phyloP scores from a whole-genome alignment of 2,797 vertebrate genomes.

The Setipinna tenuifilis region DNA sequence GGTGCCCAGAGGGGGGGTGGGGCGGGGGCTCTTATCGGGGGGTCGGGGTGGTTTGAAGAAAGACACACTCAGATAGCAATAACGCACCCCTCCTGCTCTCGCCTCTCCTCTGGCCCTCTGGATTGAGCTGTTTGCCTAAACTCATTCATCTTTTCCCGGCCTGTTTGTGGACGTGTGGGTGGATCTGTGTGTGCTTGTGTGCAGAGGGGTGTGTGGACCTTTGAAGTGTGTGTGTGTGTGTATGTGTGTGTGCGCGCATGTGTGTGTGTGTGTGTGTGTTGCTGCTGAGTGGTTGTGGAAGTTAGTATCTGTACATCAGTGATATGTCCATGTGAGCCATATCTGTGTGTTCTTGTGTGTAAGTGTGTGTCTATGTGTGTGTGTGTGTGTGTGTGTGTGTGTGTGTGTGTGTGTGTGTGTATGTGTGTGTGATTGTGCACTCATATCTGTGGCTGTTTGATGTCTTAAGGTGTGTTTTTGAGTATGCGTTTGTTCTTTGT shows the following conservation, averaged over 20 bases:
- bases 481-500: too few relatives aligned
- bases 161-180: constrained; percentile 54
- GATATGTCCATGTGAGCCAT: constrained; percentile 6
- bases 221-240: constrained; percentile 6
- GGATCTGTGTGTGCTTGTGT: constrained; percentile 29
- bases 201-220: constrained; percentile 60
- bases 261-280: constrained; percentile 19
- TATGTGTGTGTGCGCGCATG: constrained; percentile 5
- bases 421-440: too few relatives aligned
- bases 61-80: constrained; percentile 33
- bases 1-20: too few relatives aligned
- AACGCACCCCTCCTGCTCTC: constrained; percentile 51
- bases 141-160: constrained; percentile 57
- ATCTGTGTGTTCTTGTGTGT: too few relatives aligned
- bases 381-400: too few relatives aligned
- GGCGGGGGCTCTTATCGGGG: too few relatives aligned
- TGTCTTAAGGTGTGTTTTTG: too few relatives aligned
- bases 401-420: too few relatives aligned
- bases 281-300: neutral
- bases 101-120: neutral
- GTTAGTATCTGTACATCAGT: neutral
- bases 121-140: constrained; percentile 30
- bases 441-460: too few relatives aligned
- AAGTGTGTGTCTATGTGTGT: too few relatives aligned
- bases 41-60: constrained; percentile 16